Conservation (phyloP, 2,888 invertebrate species). For the Cryptocheilus praepositus region DNA sequence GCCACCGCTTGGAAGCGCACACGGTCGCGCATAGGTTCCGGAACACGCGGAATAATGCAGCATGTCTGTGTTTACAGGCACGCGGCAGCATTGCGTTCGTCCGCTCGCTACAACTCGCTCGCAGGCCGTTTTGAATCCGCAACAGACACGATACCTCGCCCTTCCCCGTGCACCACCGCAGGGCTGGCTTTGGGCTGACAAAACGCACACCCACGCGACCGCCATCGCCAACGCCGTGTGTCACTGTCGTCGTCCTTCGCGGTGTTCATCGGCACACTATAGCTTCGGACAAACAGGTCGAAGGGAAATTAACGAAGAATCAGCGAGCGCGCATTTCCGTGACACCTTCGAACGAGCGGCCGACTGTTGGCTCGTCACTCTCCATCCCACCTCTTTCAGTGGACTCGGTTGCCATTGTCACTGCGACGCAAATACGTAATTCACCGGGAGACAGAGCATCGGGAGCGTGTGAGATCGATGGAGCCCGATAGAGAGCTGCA, state of each 20-base stretch:
- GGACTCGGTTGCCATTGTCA: too few relatives aligned
- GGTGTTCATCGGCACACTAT: neutral
- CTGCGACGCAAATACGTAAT: too few relatives aligned
- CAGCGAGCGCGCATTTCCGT: conserved; percentile 25
- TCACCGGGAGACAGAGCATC: too few relatives aligned
- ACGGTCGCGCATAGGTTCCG: conserved; percentile 17
- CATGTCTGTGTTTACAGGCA: conserved; percentile 37
- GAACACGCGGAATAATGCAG: conserved; percentile 43
- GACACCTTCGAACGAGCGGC: too few relatives aligned
- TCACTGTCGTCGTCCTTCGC: neutral
- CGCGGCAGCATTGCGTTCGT: neutral
- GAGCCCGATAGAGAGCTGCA: too few relatives aligned
- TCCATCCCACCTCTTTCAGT: too few relatives aligned
- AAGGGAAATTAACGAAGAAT: conserved; percentile 41
- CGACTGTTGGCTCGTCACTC: neutral
- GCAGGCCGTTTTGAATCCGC: too few relatives aligned
- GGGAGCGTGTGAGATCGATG: neutral
- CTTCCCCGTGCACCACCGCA: too few relatives aligned
- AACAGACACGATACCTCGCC: neutral
- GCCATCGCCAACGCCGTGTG: neutral
- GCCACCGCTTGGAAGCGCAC: too few relatives aligned
- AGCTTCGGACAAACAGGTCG: conserved; percentile 27
- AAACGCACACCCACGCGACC: neutral
- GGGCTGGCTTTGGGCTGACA: neutral
- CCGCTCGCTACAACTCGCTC: too few relatives aligned